Evolutionary conservation across 2,797 vertebrate species (phyloP).

Genomic region (Megaceryle alcyon): DNA sequence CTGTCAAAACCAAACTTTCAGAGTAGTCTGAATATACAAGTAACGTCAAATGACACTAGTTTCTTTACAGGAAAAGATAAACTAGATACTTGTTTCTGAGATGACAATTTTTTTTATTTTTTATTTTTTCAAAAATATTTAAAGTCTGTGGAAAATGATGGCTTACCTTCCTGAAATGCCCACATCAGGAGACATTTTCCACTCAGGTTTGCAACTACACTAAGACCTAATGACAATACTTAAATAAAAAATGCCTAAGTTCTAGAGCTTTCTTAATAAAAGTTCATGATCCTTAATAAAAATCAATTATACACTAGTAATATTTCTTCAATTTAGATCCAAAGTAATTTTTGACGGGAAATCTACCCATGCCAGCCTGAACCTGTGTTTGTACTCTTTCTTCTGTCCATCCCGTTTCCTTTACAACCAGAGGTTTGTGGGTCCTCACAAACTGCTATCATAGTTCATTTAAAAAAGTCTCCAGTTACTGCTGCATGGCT

Average conservation of each 20-base stretch:
- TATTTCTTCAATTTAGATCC: background rate
- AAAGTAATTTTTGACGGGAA: background rate
- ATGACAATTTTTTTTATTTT: background rate
- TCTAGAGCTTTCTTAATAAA: background rate
- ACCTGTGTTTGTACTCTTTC: background rate
- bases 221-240: background rate
- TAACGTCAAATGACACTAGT: background rate
- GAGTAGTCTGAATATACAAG: background rate
- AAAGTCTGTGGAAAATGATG: background rate
- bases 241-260: background rate
- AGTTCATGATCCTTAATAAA: background rate
- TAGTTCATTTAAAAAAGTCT: background rate
- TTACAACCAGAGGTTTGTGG: background rate
- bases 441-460: background rate
- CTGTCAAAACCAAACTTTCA: background rate
- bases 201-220: background rate
- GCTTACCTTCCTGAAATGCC: background rate
- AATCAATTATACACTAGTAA: background rate
- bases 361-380: background rate
- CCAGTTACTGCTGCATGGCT: rapidly evolving
- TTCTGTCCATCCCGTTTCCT: background rate
- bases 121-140: background rate
- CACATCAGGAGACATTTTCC: background rate
- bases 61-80: background rate
- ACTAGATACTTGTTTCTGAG: background rate